phyloP scores from a whole-genome alignment of 2,888 invertebrate genomes.

The Nomada lathburiana region DNA sequence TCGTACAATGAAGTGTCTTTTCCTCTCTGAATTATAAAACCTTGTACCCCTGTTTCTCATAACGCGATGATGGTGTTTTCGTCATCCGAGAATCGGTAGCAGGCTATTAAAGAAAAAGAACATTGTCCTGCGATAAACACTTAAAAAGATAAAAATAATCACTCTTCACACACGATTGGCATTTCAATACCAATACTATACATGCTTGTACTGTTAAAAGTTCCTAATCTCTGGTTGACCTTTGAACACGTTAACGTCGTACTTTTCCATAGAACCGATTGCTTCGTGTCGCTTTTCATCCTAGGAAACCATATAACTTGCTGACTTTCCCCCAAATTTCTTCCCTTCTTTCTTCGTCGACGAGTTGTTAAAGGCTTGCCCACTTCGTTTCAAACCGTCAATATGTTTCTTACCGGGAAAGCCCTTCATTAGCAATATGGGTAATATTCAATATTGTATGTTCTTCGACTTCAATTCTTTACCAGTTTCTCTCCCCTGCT shows the following conservation, averaged over 20 bases:
- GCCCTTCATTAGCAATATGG: neutral
- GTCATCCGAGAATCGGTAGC: constrained; percentile 32
- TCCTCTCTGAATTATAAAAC: constrained; percentile 36
- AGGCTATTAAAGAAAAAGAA: constrained; percentile 25
- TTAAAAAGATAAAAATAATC: constrained; percentile 62
- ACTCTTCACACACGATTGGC: constrained; percentile 58
- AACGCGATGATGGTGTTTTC: constrained; percentile 24
- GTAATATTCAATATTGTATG: neutral
- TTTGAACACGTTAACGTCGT: constrained; percentile 29
- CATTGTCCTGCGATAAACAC: constrained; percentile 48
- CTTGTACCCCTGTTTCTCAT: constrained; percentile 16
- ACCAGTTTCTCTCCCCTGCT: neutral
- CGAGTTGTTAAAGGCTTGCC: neutral
- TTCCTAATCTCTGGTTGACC: constrained; percentile 20
- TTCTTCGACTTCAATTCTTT: constrained; percentile 25
- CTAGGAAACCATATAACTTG: constrained; percentile 17
- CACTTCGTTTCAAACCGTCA: constrained; percentile 1
- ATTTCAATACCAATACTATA: constrained; percentile 12
- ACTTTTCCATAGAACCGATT: constrained; percentile 7
- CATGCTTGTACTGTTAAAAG: constrained; percentile 34
- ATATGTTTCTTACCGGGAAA: constrained; percentile 15
- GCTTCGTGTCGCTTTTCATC: neutral
- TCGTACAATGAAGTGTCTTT: constrained; percentile 62
- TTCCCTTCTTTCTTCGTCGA: constrained; percentile 3
- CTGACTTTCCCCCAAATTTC: neutral